A percentile compares a stretch with the other conserved stretches of the same genome.
Evolutionary conservation across 2,888 invertebrate species (phyloP).

Genomic region (Zaprionus bogoriensis): DNA sequence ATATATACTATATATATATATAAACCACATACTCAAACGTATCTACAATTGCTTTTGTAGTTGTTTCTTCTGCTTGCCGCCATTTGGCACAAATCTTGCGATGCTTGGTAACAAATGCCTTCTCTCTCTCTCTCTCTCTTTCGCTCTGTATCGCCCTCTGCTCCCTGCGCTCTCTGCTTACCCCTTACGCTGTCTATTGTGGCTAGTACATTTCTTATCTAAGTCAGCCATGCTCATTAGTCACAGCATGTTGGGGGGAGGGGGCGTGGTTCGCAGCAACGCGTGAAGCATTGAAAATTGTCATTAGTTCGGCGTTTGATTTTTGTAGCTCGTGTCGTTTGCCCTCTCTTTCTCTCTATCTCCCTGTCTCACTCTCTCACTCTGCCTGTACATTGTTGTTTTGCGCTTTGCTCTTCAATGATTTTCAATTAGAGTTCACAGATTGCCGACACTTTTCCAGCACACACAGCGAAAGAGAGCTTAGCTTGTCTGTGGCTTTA

Average conservation of each 20-base stretch:
- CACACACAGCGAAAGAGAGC: conserved; percentile 11
- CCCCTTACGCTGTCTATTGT: conserved; percentile 9
- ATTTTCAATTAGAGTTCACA: conserved; percentile 71
- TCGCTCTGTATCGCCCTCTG: background rate
- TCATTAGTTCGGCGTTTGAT: conserved; percentile 73
- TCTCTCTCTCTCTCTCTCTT: background rate
- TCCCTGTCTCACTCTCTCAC: background rate
- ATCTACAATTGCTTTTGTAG: conserved; percentile 22
- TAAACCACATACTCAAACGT: conserved; percentile 3
- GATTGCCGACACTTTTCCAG: conserved; percentile 52
- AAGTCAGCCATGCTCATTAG: conserved; percentile 70
- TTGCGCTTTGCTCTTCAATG: conserved; percentile 61
- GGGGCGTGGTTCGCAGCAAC: conserved; percentile 36
- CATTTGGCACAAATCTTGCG: conserved; percentile 53
- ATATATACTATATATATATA: conserved; percentile 11
- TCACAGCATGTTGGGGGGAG: conserved; percentile 50
- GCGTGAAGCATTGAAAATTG: conserved; percentile 74
- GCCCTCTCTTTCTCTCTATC: background rate
- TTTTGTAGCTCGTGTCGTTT: conserved; percentile 42
- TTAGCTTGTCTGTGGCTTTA: conserved; percentile 36
- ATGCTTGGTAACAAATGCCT: conserved; percentile 50
- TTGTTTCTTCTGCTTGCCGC: conserved; percentile 17
- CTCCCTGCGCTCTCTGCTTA: background rate
- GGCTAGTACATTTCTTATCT: conserved; percentile 57
- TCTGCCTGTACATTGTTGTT: conserved; percentile 4